Base-by-base conservation (phyloP, 2,888 invertebrate species). In the Nematopogon swammerdamellus region DNA sequence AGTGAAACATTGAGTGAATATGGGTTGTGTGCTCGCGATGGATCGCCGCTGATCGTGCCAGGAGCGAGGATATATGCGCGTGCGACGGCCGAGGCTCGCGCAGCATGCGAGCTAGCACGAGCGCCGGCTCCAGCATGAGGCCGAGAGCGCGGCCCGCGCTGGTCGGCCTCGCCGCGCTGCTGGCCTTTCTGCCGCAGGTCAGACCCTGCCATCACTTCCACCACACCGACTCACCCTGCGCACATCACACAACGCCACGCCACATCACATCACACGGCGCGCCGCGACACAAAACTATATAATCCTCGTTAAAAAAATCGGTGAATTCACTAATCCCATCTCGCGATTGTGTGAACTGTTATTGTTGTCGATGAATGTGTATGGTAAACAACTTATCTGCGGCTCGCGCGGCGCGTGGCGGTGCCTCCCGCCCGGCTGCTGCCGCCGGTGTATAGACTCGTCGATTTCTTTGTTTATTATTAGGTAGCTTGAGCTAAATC, bases 171-270 rank as follows among this genome's bases (percentile, higher is more conserved):
- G 72, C 77, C 72, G 79, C 79, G 79, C 79, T 79, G 70, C 69
- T 77, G 75, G 79, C 77, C 77, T 75, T 79, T 71, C 76, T 79
- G 60, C 79, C 79, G 73, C 79, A 79, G 79, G 79, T 79, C 79
- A 79, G 79, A 79, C 77, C 76, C 72, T 60, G 67, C 49, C 30
- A 45, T 20, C 17, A 11, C 43, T 25, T 16, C 48, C n/a, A 42
- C 47, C 25, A n/a, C 18, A 16, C n/a, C 65, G 67, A 62, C 61
- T 67, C 67, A 63, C 65, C 65, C 17, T 19, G 42, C 46, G 19
- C 48, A 43, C 46, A 63, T 36, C 25, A 36, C 52, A 58, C 68
- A 70, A 71, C 69, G 70, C 64, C 25, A 70, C 67, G 63, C 66
- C 68, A n/a, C n/a, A n/a, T n/a, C n/a, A n/a, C n/a, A n/a, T n/a